phyloP scores from a whole-genome alignment of 2,113 vertebrate species.

The Nannobrachium achirus region DNA sequence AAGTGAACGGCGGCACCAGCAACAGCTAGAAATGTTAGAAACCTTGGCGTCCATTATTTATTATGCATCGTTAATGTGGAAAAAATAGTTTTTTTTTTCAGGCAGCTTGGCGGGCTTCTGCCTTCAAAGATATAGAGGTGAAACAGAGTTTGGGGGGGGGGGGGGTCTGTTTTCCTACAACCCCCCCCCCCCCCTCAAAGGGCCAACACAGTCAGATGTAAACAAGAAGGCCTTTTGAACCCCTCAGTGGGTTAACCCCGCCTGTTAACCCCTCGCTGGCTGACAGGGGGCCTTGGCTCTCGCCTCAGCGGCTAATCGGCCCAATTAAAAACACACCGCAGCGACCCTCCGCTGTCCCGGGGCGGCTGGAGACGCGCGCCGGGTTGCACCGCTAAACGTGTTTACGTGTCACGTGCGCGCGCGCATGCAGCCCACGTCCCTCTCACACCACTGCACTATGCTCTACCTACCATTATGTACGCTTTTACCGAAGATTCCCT shows the following conservation, averaged over 20 bases:
- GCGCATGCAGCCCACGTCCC: constrained; percentile 18
- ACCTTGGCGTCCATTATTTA: no score
- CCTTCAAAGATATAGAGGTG: constrained; percentile 62
- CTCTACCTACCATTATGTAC: constrained; percentile 1
- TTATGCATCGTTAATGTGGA: constrained; percentile 51
- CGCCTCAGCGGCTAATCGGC: constrained; percentile 70
- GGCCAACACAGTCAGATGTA: constrained; percentile 66
- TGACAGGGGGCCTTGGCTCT: constrained; percentile 69
- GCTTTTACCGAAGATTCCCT: constrained; percentile 15
- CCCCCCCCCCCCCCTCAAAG: constrained; percentile 27
- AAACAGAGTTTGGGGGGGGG: constrained; percentile 16
- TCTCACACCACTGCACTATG: neutral
- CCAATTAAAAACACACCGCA: constrained; percentile 77
- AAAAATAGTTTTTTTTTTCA: constrained; percentile 61
- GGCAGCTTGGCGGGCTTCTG: constrained; percentile 39
- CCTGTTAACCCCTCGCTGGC: constrained; percentile 69
- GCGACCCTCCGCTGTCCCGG: constrained; percentile 58
- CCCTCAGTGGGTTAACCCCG: constrained; percentile 61
- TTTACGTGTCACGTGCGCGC: constrained; percentile 19
- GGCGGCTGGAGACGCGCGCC: constrained; percentile 37
- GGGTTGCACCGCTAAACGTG: neutral
- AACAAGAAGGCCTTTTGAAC: constrained; percentile 77
- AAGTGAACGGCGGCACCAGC: no score
- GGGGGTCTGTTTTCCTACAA: constrained; percentile 9
- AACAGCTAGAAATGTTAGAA: no score